These are phyloP conservation scores for Podiceps cristatus DNA, from an alignment of 2,113 vertebrate genomes.

Conservation along the genomic window DNA sequence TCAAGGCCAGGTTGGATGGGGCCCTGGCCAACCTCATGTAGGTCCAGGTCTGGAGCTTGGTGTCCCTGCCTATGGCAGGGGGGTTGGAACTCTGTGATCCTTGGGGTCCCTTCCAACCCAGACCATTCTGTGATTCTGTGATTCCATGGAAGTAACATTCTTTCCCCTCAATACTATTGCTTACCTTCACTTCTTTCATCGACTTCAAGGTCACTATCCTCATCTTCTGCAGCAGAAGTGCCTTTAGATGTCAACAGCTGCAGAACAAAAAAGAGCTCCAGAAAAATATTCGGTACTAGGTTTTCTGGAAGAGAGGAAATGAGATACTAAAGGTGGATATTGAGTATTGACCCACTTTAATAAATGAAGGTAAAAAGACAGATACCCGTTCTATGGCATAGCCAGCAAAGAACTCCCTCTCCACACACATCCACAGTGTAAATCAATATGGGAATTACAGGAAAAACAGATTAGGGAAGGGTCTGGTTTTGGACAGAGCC, in stretches of 20 bases:
- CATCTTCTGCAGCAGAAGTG: slow-evolving; percentile 60
- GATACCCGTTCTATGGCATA: not conserved
- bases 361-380: not conserved
- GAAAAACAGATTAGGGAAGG: not conserved
- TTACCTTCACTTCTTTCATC: slow-evolving; percentile 63
- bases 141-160: not conserved
- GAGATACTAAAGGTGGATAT: not conserved
- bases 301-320: slow-evolving; percentile 83
- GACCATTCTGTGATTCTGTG: too few relatives aligned
- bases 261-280: slow-evolving; percentile 96
- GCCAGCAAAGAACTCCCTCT: not conserved
- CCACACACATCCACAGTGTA: not conserved
- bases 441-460: not conserved
- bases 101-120: too few relatives aligned
- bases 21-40: too few relatives aligned
- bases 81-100: too few relatives aligned
- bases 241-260: slow-evolving; percentile 91
- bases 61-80: too few relatives aligned
- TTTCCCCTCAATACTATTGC: not conserved
- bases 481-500: not conserved
- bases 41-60: too few relatives aligned
- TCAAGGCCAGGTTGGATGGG: too few relatives aligned
- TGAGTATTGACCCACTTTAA: not conserved
- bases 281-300: slow-evolving; percentile 93
- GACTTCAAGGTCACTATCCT: slow-evolving; percentile 60